Evolutionary conservation across 2,113 vertebrate species (phyloP), one percentile per base, ranked within the genome.

Genomic region (Sinosuthora webbiana): DNA sequence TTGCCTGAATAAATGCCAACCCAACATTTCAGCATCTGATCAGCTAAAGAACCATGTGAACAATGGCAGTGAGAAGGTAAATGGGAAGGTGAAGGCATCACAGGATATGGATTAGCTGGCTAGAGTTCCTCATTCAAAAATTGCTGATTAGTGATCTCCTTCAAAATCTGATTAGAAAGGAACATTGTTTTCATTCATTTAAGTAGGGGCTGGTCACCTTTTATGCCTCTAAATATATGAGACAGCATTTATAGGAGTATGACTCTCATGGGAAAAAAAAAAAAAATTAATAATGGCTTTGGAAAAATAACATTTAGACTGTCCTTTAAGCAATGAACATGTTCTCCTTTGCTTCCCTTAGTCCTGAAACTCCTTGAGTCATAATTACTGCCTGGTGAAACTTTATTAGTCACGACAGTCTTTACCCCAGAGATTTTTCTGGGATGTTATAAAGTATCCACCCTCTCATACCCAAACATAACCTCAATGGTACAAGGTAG

Each of bases 111-210:
- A 93, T 94, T 87, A 89, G 50, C 67, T 96, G 92, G 73, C 80
- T 94, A 74, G 37, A 55, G 57, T 84, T 95, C 59, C 69, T 95
- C 62, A 67, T 90, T 95, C 55, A 75, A 88, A 94, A 93, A 78
- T 57, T 71, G 78, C 76, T 97, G 76, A 97, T 96, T 91, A 73
- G 52, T 49, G 59, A 94, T 73, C 60, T 95, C 70, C 59, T 71
- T 93, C 91, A 92, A 90, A 90, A 96, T 93, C 74, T 90, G 76
- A 79, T 97, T 86, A 93, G 59, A 87, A 93, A 70, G 30, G 93
- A 96, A 67, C 47, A 71, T 31, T 89, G 35, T 94, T 96, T 94
- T 92, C 70, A 93, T 93, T 87, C 49, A 76, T 73, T 84, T 92
- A 93, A 88, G 81, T 91, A 94, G n/a, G 55, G 28, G 20, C 24